Percentiles rank a stretch among this genome's conserved stretches.
Conservation (phyloP, 2,888 invertebrate species). For the Rhingia campestris region DNA sequence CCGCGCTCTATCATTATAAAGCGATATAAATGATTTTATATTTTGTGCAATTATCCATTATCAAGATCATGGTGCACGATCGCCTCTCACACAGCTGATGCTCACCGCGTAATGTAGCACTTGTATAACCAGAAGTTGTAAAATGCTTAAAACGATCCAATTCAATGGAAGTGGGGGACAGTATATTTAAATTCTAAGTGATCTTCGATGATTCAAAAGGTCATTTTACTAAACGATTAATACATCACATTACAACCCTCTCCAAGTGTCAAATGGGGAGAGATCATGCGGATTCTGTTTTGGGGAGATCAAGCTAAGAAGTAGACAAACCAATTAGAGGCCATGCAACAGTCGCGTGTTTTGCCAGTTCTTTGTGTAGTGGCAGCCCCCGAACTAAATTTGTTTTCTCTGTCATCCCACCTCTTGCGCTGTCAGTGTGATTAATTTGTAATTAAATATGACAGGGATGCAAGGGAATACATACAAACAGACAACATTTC, state of each 20-base stretch:
- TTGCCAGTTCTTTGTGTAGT: constrained; percentile 35
- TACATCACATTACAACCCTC: constrained; percentile 31
- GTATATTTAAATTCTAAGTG: constrained; percentile 31
- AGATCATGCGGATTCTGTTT: constrained; percentile 22
- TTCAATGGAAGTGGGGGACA: neutral
- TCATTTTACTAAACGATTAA: constrained; percentile 56
- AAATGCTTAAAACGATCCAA: constrained; percentile 50
- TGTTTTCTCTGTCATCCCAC: constrained; percentile 48
- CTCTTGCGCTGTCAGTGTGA: constrained; percentile 57
- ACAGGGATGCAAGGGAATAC: constrained; percentile 33
- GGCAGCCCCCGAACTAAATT: constrained; percentile 50
- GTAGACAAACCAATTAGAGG: constrained; percentile 61
- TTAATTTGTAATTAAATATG: constrained; percentile 69
- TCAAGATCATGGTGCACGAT: constrained; percentile 44
- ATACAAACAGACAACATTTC: constrained; percentile 22
- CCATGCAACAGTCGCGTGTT: constrained; percentile 66
- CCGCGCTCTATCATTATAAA: constrained; percentile 6
- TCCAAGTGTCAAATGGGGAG: constrained; percentile 50
- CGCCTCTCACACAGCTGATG: constrained; percentile 7
- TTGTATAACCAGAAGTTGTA: constrained; percentile 10
- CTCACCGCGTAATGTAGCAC: neutral
- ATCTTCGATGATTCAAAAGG: constrained; percentile 40
- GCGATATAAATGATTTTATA: constrained; percentile 16
- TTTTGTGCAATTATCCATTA: constrained; percentile 45
- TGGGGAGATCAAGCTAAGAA: constrained; percentile 36